A percentile compares a stretch with the other conserved stretches of the same genome.
These are phyloP conservation scores for Scrobipalpa atriplicella DNA, from an alignment of 2,888 invertebrate genomes.

Conservation along the genomic window DNA sequence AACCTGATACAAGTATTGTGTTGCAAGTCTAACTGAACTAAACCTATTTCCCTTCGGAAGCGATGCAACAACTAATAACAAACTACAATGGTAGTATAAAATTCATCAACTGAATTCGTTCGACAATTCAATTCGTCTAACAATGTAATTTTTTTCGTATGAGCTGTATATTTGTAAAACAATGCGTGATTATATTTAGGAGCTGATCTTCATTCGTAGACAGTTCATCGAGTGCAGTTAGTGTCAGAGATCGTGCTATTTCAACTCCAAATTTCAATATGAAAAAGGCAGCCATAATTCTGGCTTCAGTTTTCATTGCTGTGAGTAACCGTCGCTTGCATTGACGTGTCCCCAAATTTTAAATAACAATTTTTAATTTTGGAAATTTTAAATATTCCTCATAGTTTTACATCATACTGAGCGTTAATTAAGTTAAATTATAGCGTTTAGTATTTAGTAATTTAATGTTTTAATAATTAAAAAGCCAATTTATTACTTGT, in stretches of 20 bases:
- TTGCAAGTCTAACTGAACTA: no score
- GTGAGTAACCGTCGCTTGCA: conserved; percentile 31
- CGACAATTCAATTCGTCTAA: not conserved
- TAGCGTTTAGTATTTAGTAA: no score
- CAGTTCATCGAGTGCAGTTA: not conserved
- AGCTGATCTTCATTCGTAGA: not conserved
- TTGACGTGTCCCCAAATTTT: no score
- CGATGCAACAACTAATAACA: not conserved
- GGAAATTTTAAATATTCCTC: no score
- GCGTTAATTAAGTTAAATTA: no score
- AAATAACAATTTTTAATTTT: no score
- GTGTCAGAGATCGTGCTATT: not conserved
- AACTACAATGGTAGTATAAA: not conserved
- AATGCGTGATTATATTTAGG: not conserved
- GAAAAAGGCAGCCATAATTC: not conserved
- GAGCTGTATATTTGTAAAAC: not conserved
- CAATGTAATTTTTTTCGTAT: conserved; percentile 4
- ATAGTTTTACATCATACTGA: no score
- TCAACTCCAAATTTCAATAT: not conserved
- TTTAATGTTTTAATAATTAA: no score
- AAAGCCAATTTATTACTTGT: no score
- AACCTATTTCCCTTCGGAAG: not conserved
- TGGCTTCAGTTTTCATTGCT: conserved; percentile 17
- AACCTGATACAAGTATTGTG: no score
- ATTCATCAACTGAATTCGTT: not conserved